phyloP scores from a whole-genome alignment of 1,140 invertebrate species.

The Drosophila pallidifrons region DNA sequence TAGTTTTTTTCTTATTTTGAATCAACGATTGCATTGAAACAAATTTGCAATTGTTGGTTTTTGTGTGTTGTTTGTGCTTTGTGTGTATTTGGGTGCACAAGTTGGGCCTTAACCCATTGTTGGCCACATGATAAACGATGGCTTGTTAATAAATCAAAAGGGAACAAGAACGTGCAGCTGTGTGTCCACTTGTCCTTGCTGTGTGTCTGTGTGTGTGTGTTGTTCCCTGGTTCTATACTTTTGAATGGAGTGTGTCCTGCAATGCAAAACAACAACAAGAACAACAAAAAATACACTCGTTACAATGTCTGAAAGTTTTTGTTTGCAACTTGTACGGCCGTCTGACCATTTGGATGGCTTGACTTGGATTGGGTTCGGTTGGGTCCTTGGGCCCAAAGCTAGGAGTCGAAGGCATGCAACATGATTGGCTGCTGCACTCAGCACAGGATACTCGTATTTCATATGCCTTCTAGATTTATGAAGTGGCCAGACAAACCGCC shows the following conservation, averaged over 20 bases:
- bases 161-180: conserved; percentile 34
- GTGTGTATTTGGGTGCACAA: conserved; percentile 33
- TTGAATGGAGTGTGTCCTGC: conserved; percentile 10
- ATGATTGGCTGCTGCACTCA: conserved; percentile 71
- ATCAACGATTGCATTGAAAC: conserved; percentile 42
- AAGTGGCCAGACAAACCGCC: conserved; percentile 56
- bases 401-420: conserved; percentile 55
- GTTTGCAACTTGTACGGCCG: conserved; percentile 41
- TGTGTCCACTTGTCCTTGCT: conserved; percentile 27
- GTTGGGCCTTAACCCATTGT: conserved; percentile 67
- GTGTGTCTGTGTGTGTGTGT: conserved; percentile 10
- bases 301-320: conserved; percentile 54
- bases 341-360: conserved; percentile 1
- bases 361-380: neutral
- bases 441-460: conserved; percentile 78
- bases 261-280: neutral
- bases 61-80: neutral
- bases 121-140: conserved; percentile 78
- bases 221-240: neutral
- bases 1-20: conserved; percentile 15
- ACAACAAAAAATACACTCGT: conserved; percentile 27
- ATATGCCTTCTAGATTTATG: conserved; percentile 79
- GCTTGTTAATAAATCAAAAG: conserved; percentile 80
- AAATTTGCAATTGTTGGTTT: conserved; percentile 49
- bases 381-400: conserved; percentile 11